These are phyloP conservation scores for Eriosoma lanigerum DNA, from an alignment of 1,140 invertebrate genomes.

Conservation along the genomic window DNA sequence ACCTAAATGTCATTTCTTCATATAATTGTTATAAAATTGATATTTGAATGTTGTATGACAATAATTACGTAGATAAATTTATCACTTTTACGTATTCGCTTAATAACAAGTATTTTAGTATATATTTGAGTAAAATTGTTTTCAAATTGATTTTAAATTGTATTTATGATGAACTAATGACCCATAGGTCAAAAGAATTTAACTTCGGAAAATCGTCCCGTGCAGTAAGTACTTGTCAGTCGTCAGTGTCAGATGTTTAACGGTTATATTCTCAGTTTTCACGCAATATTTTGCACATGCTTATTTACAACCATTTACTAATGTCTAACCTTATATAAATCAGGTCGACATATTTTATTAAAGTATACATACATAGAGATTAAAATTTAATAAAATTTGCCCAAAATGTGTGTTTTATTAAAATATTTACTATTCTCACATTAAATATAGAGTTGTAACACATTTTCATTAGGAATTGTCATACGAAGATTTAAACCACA, in stretches of 20 bases:
- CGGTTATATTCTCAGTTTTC: background rate
- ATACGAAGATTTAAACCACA: conserved; percentile 20
- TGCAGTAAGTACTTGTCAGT: background rate
- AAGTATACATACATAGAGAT: background rate
- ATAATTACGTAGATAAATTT: no score
- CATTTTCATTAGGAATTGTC: background rate
- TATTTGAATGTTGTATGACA: no score
- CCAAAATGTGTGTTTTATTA: background rate
- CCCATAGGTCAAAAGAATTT: conserved; percentile 9
- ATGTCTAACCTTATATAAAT: background rate
- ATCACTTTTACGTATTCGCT: no score
- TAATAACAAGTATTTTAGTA: no score
- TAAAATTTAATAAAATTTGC: background rate
- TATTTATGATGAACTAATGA: conserved; percentile 22
- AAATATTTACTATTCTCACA: background rate
- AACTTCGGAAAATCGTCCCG: background rate
- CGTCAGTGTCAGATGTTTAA: conserved; percentile 10
- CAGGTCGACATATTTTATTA: conserved; percentile 1
- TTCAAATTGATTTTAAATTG: no score
- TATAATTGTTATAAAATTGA: no score
- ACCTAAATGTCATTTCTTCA: no score
- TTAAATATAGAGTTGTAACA: background rate
- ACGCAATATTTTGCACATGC: conserved; percentile 8
- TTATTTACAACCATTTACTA: background rate
- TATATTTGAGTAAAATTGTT: no score